Percentiles rank a stretch among this genome's conserved stretches.
Conservation (phyloP, 2,797 vertebrate species). For the Rhabdomys pumilio region DNA sequence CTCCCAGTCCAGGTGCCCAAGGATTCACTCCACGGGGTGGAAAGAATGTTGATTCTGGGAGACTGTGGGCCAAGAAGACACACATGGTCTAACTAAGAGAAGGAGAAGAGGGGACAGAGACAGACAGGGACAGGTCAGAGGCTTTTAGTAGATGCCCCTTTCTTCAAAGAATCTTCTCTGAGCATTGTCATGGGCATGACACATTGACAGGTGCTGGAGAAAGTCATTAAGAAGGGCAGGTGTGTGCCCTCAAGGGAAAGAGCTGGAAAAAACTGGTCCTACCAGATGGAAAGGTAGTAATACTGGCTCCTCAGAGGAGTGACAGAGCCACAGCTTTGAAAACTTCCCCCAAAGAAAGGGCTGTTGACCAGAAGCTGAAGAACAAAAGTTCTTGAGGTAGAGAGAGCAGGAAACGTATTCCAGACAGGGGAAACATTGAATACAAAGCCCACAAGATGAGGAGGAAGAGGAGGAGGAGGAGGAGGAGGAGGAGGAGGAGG, state of each 20-base stretch:
- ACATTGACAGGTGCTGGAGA: neutral
- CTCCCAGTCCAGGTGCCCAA: rapidly evolving
- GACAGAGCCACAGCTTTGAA: too few species aligned
- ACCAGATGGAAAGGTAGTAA: neutral
- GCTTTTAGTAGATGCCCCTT: neutral
- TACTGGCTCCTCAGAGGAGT: neutral
- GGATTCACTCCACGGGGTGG: neutral
- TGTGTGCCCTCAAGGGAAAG: neutral
- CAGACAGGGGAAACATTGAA: neutral
- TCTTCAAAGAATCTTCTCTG: too few species aligned
- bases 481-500: neutral
- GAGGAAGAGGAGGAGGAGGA: too few species aligned
- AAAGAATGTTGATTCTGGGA: neutral
- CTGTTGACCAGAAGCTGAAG: neutral
- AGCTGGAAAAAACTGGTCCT: neutral
- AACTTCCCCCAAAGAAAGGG: neutral
- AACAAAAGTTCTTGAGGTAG: neutral
- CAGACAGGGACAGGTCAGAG: neutral
- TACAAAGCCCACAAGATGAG: neutral
- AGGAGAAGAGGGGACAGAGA: neutral
- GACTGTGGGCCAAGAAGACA: neutral
- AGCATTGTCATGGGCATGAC: neutral
- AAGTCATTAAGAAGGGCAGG: neutral
- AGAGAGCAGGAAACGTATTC: neutral
- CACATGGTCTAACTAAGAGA: neutral